Evolutionary conservation across 2,797 vertebrate genomes (phyloP).

Genomic region (Rhyacichthys aspro): DNA sequence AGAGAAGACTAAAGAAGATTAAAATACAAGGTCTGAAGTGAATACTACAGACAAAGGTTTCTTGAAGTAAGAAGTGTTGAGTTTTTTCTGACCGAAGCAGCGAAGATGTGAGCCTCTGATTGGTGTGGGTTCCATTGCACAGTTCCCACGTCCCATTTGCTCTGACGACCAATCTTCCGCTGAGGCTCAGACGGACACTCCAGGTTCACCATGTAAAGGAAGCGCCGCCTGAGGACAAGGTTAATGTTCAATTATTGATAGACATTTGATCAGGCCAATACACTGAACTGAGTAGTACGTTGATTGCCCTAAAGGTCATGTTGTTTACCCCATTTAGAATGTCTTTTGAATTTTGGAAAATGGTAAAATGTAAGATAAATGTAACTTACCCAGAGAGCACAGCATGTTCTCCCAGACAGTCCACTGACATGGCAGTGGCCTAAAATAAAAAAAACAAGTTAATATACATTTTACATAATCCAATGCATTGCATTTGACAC

Average conservation of each 20-base stretch:
- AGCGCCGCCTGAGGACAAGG: slow-evolving; percentile 84
- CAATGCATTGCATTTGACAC: no score
- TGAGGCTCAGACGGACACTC: slow-evolving; percentile 89
- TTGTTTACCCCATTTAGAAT: no score
- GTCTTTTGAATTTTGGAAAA: no score
- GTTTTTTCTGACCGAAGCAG: slow-evolving; percentile 87
- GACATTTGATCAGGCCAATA: not conserved
- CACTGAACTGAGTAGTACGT: not conserved
- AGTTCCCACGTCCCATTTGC: slow-evolving; percentile 97
- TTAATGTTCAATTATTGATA: not conserved
- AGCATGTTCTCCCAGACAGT: slow-evolving; percentile 91
- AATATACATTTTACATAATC: not conserved
- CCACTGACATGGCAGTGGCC: slow-evolving; percentile 98
- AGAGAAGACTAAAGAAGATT: no score
- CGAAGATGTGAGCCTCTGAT: slow-evolving; percentile 87
- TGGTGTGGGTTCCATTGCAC: slow-evolving; percentile 97
- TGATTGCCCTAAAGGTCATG: slow-evolving; percentile 29
- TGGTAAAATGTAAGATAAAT: no score
- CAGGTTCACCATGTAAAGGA: slow-evolving; percentile 93
- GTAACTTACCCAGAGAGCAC: slow-evolving; percentile 93
- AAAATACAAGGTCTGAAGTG: no score
- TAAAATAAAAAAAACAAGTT: slow-evolving; percentile 57
- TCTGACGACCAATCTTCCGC: slow-evolving; percentile 92
- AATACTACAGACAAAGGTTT: not conserved
- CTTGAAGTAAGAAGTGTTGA: not conserved